Conservation (phyloP, 2,113 vertebrate genomes). For the Sander vitreus region DNA sequence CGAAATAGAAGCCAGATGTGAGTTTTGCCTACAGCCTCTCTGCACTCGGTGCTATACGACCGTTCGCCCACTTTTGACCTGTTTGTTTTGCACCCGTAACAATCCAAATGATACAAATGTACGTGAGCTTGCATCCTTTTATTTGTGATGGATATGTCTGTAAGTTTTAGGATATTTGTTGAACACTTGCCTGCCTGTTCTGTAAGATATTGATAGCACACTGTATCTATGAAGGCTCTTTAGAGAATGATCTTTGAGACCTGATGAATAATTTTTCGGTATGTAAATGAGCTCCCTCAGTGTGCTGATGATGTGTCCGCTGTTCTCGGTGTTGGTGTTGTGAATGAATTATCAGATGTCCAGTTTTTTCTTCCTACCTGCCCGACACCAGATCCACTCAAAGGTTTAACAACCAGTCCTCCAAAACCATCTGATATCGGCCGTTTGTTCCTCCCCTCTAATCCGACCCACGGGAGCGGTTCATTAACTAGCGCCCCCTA, state of each 20-base stretch:
- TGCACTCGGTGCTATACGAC: constrained; percentile 80
- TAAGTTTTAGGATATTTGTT: constrained; percentile 70
- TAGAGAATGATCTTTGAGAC: constrained; percentile 69
- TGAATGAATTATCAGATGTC: constrained; percentile 68
- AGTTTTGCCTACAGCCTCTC: constrained; percentile 58
- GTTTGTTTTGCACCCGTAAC: constrained; percentile 67
- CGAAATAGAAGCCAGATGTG: constrained; percentile 33
- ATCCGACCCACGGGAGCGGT: too few species aligned
- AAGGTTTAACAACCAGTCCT: too few species aligned
- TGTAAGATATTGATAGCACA: constrained; percentile 80
- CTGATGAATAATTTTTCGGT: constrained; percentile 72
- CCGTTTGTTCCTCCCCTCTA: too few species aligned
- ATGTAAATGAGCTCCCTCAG: constrained; percentile 55
- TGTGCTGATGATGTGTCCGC: constrained; percentile 74
- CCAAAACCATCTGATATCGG: too few species aligned
- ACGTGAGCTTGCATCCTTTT: constrained; percentile 70
- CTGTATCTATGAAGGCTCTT: constrained; percentile 81
- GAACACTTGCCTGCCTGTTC: constrained; percentile 76
- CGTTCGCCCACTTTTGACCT: constrained; percentile 35
- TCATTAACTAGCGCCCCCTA: too few species aligned
- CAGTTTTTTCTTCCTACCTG: constrained; percentile 30
- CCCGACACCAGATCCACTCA: constrained; percentile 41
- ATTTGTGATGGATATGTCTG: constrained; percentile 67
- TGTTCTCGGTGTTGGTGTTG: constrained; percentile 76
- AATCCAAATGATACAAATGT: constrained; percentile 64